Evolutionary conservation across 2,113 vertebrate species (phyloP), one percentile per base, ranked within the genome.

Genomic region (Panthera tigris): DNA sequence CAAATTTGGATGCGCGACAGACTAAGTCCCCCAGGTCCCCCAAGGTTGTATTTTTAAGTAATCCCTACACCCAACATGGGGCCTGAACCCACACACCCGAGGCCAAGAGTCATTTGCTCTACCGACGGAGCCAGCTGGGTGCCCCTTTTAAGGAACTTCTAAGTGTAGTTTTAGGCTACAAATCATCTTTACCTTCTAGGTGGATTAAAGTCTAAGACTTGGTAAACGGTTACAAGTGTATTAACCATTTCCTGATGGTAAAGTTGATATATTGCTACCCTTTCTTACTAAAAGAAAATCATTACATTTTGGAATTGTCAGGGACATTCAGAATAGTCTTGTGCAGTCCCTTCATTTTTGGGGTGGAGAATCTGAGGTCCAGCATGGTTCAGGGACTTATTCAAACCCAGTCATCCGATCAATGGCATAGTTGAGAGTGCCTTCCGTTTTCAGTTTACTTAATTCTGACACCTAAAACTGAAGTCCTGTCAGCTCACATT

Each of bases 401-500:
- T n/a, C 76, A 86, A 21, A 81, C 50, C 45, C 29, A 16, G 10
- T 74, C 33, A 73, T 27, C 81, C 89, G 48, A 65, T 86, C 1
- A 48, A 23, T 85, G 39, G 21, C 15, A 50, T 7, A 84, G 33
- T 48, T 6, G 57, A 84, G 8, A 85, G 9, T 88, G n/a, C 88
- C 69, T 96, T 78, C 15, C 11, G 79, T 16, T 95, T 78, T 23
- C 1, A 78, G 39, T 83, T 83, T 65, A 76, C 63, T 96, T 91
- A 52, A 83, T 93, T 93, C 36, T 93, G 69, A 84, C 12, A 91
- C 33, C 36, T 71, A 79, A 93, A 93, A 82, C 66, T 94, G 41
- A 89, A 89, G 15, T 92, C 48, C 27, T 84, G 27, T n/a, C 29
- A 63, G 50, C 84, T 95, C 36, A 88, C 48, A 63, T 52, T 84